These are phyloP conservation scores for Melitaea cinxia DNA, from an alignment of 1,140 invertebrate genomes.

Conservation along the genomic window DNA sequence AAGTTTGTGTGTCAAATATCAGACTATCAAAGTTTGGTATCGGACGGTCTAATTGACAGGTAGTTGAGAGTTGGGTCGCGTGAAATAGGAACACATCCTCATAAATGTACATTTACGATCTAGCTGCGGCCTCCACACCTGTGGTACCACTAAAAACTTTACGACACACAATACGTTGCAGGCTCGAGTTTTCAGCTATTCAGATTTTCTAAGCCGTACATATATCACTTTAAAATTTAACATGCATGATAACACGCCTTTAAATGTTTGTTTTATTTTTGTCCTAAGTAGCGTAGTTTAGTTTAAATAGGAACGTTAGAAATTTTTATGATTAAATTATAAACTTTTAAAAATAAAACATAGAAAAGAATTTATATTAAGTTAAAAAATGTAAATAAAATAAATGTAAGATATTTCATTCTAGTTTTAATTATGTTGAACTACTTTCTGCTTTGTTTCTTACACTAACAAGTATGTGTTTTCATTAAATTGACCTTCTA, in stretches of 20 bases:
- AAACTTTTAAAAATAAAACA: no score
- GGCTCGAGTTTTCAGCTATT: conserved; percentile 48
- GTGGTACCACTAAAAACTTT: conserved; percentile 68
- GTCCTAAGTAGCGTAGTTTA: neutral
- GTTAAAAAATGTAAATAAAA: no score
- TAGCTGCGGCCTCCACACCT: conserved; percentile 59
- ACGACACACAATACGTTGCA: conserved; percentile 57
- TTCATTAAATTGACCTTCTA: no score
- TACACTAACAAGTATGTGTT: no score
- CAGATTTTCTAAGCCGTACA: conserved; percentile 49
- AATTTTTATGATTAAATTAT: neutral
- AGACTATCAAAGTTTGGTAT: conserved; percentile 14
- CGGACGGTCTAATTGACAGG: conserved; percentile 14
- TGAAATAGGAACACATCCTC: conserved; percentile 26
- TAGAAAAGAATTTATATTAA: no score
- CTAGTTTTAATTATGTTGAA: no score
- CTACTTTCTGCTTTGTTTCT: no score
- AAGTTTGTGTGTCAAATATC: neutral
- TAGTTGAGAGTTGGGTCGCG: conserved; percentile 16
- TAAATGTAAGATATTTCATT: no score
- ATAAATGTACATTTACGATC: conserved; percentile 61
- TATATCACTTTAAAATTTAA: conserved; percentile 48
- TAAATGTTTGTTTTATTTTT: conserved; percentile 2
- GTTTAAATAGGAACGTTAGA: neutral
- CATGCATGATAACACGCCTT: conserved; percentile 23